Evolutionary conservation across 2,888 invertebrate genomes (phyloP), one percentile per base, ranked within the genome.

Genomic region (Camponotus fellah): DNA sequence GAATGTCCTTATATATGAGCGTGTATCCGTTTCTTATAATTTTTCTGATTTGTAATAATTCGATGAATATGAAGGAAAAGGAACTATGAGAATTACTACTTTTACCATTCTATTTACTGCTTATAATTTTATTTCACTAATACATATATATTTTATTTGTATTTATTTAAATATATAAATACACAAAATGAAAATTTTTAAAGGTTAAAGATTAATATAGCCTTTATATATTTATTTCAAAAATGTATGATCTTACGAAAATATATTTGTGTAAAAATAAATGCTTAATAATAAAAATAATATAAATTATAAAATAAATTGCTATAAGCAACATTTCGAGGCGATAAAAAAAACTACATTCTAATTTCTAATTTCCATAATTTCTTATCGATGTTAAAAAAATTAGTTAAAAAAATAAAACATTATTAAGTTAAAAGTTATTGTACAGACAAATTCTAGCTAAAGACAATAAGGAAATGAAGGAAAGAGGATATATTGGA

Each of bases 401-500:
- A 34, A 37, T 37, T 17, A 49, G 9, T 26, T 26, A 26, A 26
- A 26, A 26, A 26, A 26, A 2, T 2, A 0, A 26, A 58, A 0
- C 14, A 12, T 26, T 26, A 46, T 21, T 6, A 17, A 37, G 5
- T 37, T 37, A 37, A 37, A 37, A 37, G 5, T 5, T 5, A 8
- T n/a, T 17, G n/a, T 60, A 49, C 0, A 21, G 0, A 68, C n/a
- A 77, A 68, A 58, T 68, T 43, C 32, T 77, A 34, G 6, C 43
- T 26, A 12, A 32, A 10, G 17, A 26, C 10, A 64, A 49, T 5
- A 71, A 14, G 60, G 34, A 75, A 17, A 58, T 9, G 8, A 2
- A 64, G 82, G 79, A 68, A 72, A 12, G 3, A n/a, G 86, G 82
- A 66, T 60, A 49, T 10, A 69, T 68, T 60, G 21, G 80, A 43